Conservation (phyloP, 2,888 invertebrate genomes). For the Ashinkailepas kermadecensis region DNA sequence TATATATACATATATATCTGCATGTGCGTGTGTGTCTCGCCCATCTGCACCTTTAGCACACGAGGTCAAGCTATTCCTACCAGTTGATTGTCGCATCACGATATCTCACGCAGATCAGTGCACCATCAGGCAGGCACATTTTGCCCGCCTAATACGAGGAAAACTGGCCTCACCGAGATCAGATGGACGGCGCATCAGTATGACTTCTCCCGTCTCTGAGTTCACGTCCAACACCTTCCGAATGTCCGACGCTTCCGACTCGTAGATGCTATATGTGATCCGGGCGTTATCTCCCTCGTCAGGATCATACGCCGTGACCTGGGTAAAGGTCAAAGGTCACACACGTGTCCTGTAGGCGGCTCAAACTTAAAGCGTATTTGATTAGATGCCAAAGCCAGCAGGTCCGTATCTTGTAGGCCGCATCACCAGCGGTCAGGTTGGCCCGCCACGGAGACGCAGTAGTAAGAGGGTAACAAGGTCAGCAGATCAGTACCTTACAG, state of each 20-base stretch:
- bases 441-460: slow-evolving; percentile 45
- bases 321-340: slow-evolving; percentile 43
- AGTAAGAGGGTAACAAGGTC: slow-evolving; percentile 30
- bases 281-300: slow-evolving; percentile 67
- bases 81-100: too few species aligned
- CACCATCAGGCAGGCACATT: too few species aligned
- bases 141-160: too few species aligned
- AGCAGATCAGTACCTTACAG: not conserved
- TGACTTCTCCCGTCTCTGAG: slow-evolving; percentile 63
- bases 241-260: slow-evolving; percentile 55
- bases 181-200: slow-evolving; percentile 42
- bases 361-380: too few species aligned
- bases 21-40: too few species aligned
- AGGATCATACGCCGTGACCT: slow-evolving; percentile 63
- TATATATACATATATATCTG: too few species aligned
- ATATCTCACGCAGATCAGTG: too few species aligned
- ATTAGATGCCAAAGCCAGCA: too few species aligned
- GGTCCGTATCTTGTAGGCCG: not conserved
- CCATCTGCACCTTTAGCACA: too few species aligned
- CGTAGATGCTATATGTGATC: slow-evolving; percentile 69
- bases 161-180: not conserved
- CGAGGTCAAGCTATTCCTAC: not conserved
- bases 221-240: slow-evolving; percentile 67
- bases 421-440: slow-evolving; percentile 49
- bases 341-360: too few species aligned